A percentile compares a stretch with the other conserved stretches of the same genome.
These are phyloP conservation scores for Laspeyria flexula DNA, from an alignment of 2,888 invertebrate genomes.

Conservation along the genomic window DNA sequence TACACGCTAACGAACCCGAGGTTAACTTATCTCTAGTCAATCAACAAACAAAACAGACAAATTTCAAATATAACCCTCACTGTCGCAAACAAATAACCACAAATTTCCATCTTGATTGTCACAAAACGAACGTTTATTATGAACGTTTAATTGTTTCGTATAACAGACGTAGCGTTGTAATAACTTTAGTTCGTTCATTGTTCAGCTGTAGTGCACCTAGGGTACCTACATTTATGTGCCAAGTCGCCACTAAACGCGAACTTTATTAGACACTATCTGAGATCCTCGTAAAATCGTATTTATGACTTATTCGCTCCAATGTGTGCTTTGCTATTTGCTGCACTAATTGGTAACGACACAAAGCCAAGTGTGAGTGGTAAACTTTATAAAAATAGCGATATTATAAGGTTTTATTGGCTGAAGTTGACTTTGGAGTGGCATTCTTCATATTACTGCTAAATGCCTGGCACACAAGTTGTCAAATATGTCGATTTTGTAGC, in stretches of 20 bases:
- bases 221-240: conserved; percentile 51
- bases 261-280: conserved; percentile 67
- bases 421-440: too few relatives aligned
- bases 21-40: background rate
- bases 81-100: conserved; percentile 12
- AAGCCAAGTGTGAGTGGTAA: conserved; percentile 13
- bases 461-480: too few relatives aligned
- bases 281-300: conserved; percentile 66
- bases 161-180: conserved; percentile 4
- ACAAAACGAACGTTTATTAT: background rate
- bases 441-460: too few relatives aligned
- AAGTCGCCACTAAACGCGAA: conserved; percentile 62
- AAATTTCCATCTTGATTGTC: conserved; percentile 4
- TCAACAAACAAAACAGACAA: background rate
- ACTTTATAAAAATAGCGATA: conserved; percentile 1
- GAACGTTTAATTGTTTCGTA: conserved; percentile 14
- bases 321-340: conserved; percentile 49
- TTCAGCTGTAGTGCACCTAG: too few relatives aligned
- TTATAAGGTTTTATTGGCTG: background rate
- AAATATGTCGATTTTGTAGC: too few relatives aligned
- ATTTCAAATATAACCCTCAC: background rate
- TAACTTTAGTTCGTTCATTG: conserved; percentile 29
- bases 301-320: conserved; percentile 60
- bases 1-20: too few relatives aligned
- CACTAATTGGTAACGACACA: conserved; percentile 69